These are phyloP conservation scores for Germaria angustata DNA, from an alignment of 2,888 invertebrate species.

Conservation along the genomic window DNA sequence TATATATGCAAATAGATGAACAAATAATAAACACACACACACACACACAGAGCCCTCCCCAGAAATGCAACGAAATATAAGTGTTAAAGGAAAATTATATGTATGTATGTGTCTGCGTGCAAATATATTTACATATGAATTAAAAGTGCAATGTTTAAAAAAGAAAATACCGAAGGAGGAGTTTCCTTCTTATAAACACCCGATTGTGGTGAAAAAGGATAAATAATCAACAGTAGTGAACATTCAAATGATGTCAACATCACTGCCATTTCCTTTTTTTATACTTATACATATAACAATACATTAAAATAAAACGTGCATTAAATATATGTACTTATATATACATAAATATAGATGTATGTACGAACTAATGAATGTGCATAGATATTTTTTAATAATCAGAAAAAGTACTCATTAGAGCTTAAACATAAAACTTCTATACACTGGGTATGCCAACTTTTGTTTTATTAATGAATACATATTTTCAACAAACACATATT, in stretches of 20 bases:
- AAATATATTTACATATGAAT: no score
- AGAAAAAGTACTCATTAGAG: background rate
- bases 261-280: constrained; percentile 42
- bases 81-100: no score
- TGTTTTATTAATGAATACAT: background rate
- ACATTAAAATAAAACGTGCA: no score
- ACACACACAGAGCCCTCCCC: no score
- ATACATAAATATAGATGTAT: no score
- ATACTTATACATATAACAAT: background rate
- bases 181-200: background rate
- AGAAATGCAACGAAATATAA: no score
- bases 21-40: no score
- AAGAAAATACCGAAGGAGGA: background rate
- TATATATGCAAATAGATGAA: no score
- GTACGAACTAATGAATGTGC: no score
- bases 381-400: background rate
- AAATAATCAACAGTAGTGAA: background rate
- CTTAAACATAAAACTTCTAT: background rate
- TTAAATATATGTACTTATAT: no score
- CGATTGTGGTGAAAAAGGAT: background rate
- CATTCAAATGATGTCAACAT: constrained; percentile 37
- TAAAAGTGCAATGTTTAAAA: no score
- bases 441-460: background rate
- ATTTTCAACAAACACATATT: background rate
- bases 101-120: no score